Percentiles rank a stretch among this genome's conserved stretches.
Evolutionary conservation across 2,888 invertebrate genomes (phyloP).

Genomic region (Agrotis puta): DNA sequence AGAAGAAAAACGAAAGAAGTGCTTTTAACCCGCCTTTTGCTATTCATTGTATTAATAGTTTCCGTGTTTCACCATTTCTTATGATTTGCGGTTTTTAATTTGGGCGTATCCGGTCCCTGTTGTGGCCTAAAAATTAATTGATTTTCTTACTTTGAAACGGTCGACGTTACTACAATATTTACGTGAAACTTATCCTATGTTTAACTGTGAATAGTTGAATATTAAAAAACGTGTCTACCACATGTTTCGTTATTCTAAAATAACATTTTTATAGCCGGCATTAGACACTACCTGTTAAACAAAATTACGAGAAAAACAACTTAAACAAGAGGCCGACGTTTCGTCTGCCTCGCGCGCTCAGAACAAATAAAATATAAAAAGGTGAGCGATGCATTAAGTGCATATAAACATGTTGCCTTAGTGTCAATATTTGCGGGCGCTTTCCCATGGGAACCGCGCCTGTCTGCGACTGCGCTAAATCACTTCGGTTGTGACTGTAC

Average conservation of each 20-base stretch:
- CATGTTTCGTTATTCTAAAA: slow-evolving; percentile 67
- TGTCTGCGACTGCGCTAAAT: slow-evolving; percentile 82
- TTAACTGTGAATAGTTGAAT: slow-evolving; percentile 32
- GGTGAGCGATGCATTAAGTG: slow-evolving; percentile 90
- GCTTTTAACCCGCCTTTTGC: slow-evolving; percentile 35
- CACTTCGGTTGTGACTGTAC: slow-evolving; percentile 78
- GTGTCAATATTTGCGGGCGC: slow-evolving; percentile 90
- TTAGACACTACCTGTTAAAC: slow-evolving; percentile 87
- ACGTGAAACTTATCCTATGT: slow-evolving; percentile 26
- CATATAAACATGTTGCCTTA: slow-evolving; percentile 90
- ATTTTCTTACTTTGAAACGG: slow-evolving; percentile 23
- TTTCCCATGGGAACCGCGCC: slow-evolving; percentile 89
- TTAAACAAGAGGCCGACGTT: slow-evolving; percentile 85
- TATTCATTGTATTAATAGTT: slow-evolving; percentile 69
- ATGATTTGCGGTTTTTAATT: slow-evolving; percentile 73
- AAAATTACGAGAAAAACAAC: slow-evolving; percentile 87
- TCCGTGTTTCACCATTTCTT: slow-evolving; percentile 77
- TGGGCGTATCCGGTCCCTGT: slow-evolving; percentile 71
- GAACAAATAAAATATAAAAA: slow-evolving; percentile 90
- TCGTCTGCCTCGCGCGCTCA: slow-evolving; percentile 86
- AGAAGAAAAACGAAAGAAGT: slow-evolving; percentile 42
- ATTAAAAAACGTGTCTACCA: slow-evolving; percentile 55
- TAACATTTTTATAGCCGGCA: slow-evolving; percentile 81
- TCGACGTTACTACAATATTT: slow-evolving; percentile 10
- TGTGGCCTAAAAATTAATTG: slow-evolving; percentile 55